phyloP scores from a whole-genome alignment of 2,113 vertebrate genomes.

The Diglossa brunneiventris region DNA sequence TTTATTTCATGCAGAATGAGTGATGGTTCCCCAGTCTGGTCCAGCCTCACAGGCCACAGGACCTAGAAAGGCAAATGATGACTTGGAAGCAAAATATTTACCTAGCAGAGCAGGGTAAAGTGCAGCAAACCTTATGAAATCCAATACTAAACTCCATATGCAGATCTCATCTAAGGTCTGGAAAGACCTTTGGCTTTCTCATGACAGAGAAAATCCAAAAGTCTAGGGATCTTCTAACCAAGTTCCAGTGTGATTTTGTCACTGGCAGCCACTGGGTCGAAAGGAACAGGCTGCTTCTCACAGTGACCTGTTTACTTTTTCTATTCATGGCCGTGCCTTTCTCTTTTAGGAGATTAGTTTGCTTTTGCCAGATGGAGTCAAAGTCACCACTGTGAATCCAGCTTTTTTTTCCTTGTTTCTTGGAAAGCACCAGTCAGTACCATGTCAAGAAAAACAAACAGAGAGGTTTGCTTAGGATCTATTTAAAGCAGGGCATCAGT shows the following conservation, averaged over 20 bases:
- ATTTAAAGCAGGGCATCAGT: slow-evolving; percentile 63
- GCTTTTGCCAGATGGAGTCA: slow-evolving; percentile 56
- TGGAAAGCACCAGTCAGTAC: slow-evolving; percentile 74
- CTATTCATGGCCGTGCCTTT: slow-evolving; percentile 8
- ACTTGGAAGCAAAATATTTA: slow-evolving; percentile 23
- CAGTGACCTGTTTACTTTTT: slow-evolving; percentile 13
- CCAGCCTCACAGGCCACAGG: background rate
- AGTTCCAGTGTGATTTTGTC: background rate
- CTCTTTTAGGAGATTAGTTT: slow-evolving; percentile 19
- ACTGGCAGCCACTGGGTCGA: background rate
- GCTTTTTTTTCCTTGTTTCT: slow-evolving; percentile 67
- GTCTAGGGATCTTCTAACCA: background rate
- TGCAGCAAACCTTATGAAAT: slow-evolving; percentile 11
- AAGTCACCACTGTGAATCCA: slow-evolving; percentile 59
- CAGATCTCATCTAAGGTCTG: background rate
- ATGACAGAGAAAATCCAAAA: background rate
- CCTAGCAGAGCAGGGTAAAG: background rate
- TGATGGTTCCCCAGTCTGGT: fast-evolving
- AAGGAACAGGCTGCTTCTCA: slow-evolving; percentile 14
- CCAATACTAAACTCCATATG: background rate
- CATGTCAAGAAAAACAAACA: slow-evolving; percentile 77
- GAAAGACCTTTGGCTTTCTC: background rate
- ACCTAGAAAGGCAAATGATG: background rate
- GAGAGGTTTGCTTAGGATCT: slow-evolving; percentile 66
- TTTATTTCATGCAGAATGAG: background rate